Evolutionary conservation across 2,888 invertebrate species (phyloP).

Genomic region (Craniophora ligustri): DNA sequence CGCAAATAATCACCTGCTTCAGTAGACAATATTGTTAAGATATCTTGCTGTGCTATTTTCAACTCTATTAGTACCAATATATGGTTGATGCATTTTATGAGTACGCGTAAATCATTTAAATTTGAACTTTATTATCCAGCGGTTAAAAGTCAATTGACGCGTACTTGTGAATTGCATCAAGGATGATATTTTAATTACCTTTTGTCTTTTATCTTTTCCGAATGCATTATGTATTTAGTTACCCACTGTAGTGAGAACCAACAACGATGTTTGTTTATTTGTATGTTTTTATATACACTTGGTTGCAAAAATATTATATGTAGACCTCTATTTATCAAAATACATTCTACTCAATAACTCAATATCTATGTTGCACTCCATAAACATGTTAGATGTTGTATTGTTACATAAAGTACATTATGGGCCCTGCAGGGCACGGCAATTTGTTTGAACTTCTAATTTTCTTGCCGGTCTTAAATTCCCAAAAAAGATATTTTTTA

Average conservation of each 20-base stretch:
- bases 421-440: too few species aligned
- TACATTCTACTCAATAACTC: too few species aligned
- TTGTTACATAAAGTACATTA: too few species aligned
- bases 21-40: too few species aligned
- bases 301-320: constrained; percentile 33
- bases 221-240: constrained; percentile 31
- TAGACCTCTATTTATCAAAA: too few species aligned
- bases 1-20: not conserved
- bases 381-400: too few species aligned
- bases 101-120: too few species aligned
- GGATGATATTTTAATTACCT: not conserved
- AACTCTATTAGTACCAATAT: not conserved
- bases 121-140: not conserved
- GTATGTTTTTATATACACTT: constrained; percentile 21
- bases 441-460: too few species aligned
- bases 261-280: constrained; percentile 27
- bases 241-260: constrained; percentile 43
- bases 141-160: not conserved
- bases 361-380: too few species aligned
- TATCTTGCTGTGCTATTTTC: not conserved
- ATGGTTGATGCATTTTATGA: not conserved
- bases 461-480: too few species aligned
- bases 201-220: not conserved
- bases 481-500: too few species aligned
- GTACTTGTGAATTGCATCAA: not conserved